Conservation (phyloP, 2,797 vertebrate genomes). For the Alexandromys oeconomus region DNA sequence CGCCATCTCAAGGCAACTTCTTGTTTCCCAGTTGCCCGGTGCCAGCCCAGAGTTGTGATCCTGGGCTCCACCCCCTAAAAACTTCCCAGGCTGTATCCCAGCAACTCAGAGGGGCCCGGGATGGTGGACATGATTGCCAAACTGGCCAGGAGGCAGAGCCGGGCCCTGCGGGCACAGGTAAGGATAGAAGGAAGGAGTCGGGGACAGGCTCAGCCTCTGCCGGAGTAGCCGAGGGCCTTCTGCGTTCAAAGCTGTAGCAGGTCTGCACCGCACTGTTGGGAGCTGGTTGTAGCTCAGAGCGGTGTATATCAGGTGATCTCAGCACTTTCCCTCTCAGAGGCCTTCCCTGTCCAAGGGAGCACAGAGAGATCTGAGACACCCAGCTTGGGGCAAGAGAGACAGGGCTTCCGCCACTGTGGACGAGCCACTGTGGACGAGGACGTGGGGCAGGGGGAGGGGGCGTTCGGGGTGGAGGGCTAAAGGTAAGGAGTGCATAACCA, state of each 20-base stretch:
- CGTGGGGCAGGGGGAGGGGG: background rate
- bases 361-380: background rate
- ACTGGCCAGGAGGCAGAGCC: conserved; percentile 70
- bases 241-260: background rate
- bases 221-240: background rate
- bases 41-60: conserved; percentile 65
- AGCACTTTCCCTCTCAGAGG: background rate
- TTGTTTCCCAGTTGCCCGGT: conserved; percentile 73
- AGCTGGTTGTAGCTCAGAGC: no score
- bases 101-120: conserved; percentile 23
- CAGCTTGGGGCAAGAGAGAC: background rate
- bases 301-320: background rate
- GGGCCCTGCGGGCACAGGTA: conserved; percentile 68
- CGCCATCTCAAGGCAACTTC: conserved; percentile 79
- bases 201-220: background rate
- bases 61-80: conserved; percentile 60
- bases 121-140: conserved; percentile 79
- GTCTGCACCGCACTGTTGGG: background rate
- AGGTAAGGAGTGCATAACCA: fast-evolving
- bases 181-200: background rate
- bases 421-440: background rate
- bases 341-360: background rate
- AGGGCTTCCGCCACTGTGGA: background rate
- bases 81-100: conserved; percentile 60
- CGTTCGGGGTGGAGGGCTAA: background rate